Evolutionary conservation across 53 echinoderm and acorn worm species (phyloP).

Genomic region (Arbacia lixula): DNA sequence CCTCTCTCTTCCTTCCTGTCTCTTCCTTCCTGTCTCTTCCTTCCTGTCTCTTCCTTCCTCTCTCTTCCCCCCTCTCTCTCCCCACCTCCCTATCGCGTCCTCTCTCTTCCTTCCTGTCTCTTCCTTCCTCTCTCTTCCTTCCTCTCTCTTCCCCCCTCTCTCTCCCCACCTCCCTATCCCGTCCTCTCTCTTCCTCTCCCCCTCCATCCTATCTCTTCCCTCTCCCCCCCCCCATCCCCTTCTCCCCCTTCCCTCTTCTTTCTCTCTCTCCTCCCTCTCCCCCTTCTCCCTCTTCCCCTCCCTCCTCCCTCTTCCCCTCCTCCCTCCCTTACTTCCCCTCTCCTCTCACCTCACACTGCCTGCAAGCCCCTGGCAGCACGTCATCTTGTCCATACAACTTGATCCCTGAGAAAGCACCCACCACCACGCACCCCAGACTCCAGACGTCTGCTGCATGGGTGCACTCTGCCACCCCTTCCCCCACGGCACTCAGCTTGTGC

Average conservation of each 20-base stretch:
- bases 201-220: neutral
- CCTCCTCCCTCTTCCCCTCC: neutral
- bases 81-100: too few species aligned
- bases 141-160: too few species aligned
- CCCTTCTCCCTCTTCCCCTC: neutral
- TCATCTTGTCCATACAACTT: constrained; percentile 87
- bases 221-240: neutral
- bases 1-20: too few species aligned
- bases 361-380: constrained; percentile 79
- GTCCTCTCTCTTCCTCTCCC: neutral
- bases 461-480: constrained; percentile 67
- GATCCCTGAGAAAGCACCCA: constrained; percentile 74
- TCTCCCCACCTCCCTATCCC: too few species aligned
- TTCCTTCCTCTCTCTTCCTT: too few species aligned
- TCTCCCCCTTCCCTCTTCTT: neutral
- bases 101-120: too few species aligned
- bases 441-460: constrained; percentile 85
- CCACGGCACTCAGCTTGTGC: constrained; percentile 31
- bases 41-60: too few species aligned
- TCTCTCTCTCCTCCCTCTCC: neutral
- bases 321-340: neutral
- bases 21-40: too few species aligned
- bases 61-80: too few species aligned
- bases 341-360: constrained; percentile 71
- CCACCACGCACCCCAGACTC: constrained; percentile 83